phyloP scores from a whole-genome alignment of 2,888 invertebrate genomes.

The Clunio marinus region DNA sequence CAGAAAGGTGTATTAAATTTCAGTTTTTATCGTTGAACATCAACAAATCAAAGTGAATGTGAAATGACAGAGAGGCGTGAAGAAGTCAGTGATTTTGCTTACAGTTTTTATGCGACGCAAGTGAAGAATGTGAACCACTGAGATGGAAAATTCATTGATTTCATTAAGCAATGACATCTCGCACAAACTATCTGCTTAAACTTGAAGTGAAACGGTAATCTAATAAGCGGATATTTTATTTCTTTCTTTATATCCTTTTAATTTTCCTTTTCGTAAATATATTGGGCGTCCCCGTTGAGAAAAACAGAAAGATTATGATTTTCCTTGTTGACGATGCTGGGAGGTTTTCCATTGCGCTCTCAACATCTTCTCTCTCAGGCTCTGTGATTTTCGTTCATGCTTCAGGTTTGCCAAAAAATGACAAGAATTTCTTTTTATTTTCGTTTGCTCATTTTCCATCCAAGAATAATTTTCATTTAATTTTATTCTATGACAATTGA shows the following conservation, averaged over 20 bases:
- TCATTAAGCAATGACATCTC: neutral
- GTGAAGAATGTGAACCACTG: neutral
- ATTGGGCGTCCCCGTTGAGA: neutral
- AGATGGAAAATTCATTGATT: constrained; percentile 2
- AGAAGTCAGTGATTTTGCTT: neutral
- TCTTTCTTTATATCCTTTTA: neutral
- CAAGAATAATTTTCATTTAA: too few relatives aligned
- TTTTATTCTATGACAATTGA: too few relatives aligned
- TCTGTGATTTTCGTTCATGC: neutral
- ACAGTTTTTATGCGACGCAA: neutral
- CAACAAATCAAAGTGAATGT: too few relatives aligned
- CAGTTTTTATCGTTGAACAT: too few relatives aligned
- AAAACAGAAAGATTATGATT: neutral
- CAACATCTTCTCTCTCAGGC: neutral
- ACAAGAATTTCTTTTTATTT: too few relatives aligned
- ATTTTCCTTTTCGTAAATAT: neutral
- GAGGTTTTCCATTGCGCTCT: neutral
- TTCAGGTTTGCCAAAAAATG: too few relatives aligned
- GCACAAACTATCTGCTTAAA: neutral
- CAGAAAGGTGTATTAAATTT: too few relatives aligned
- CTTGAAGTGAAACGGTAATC: constrained; percentile 1
- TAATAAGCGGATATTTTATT: too few relatives aligned
- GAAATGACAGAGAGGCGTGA: too few relatives aligned
- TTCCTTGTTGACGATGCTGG: neutral
- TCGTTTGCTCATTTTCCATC: too few relatives aligned